Conservation (phyloP, 2,888 invertebrate genomes). For the Hipparchia semele region DNA sequence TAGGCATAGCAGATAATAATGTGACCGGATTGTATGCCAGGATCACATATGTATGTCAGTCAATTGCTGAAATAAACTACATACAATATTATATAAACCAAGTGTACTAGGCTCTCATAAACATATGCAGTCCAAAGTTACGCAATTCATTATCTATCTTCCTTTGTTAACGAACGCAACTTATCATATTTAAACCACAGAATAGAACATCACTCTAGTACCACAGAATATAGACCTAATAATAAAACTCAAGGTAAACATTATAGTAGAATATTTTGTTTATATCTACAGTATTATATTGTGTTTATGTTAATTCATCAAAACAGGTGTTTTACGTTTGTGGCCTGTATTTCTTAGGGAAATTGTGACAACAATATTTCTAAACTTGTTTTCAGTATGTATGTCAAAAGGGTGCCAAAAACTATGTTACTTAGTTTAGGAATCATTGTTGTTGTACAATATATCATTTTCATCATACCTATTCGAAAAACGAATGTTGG, state of each 20-base stretch:
- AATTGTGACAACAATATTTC: not conserved
- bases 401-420: not conserved
- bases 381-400: not conserved
- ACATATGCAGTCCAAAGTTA: constrained; percentile 21
- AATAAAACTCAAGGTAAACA: not conserved
- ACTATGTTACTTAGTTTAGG: not conserved
- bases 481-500: too few relatives aligned
- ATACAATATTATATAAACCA: not conserved
- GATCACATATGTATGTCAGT: constrained; percentile 10
- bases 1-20: not conserved
- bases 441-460: too few relatives aligned
- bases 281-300: not conserved
- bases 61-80: not conserved
- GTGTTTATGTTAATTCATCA: not conserved
- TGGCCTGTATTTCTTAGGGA: not conserved
- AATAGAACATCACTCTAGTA: not conserved
- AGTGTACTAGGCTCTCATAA: constrained; percentile 18
- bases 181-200: constrained; percentile 18
- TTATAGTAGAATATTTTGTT: not conserved
- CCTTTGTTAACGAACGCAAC: constrained; percentile 14
- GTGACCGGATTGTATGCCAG: not conserved
- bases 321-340: not conserved
- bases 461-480: too few relatives aligned
- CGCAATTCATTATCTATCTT: constrained; percentile 12
- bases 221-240: constrained; percentile 3